Evolutionary conservation across 2,113 vertebrate species (phyloP), one percentile per base, ranked within the genome.

Genomic region (Dissostichus mawsoni): DNA sequence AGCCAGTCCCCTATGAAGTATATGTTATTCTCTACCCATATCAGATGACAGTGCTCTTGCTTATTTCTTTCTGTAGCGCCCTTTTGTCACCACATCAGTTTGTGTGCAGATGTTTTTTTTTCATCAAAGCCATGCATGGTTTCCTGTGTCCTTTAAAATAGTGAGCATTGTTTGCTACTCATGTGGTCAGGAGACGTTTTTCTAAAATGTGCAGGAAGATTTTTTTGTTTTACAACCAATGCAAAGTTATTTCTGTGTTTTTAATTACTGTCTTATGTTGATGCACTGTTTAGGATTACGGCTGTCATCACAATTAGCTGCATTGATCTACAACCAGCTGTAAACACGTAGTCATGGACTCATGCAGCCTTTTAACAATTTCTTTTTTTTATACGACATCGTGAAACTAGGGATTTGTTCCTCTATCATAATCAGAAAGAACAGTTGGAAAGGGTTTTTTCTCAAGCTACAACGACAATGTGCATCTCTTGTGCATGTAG

Each of bases 1-100:
- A 78, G 62, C 61, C 55, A 72, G 29, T 66, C 56, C 45, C 74
- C n/a, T 59, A 7, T 50, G 53, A 72, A 58, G 2, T 55, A 1
- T 53, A 57, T 55, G 33, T 82, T 29, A 29, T 29, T 29, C 29
- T 29, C 29, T 29, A 29, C 29, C 29, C 29, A 29, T 29, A 29
- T 29, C 29, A 29, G 29, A 29, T 29, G 29, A 29, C 29, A 29
- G 29, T 29, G 29, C 4, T 29, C 29, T 29, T 29, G 3, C 29
- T 29, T 29, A 29, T 29, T 29, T 29, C 29, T 29, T 29, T 29
- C 29, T 4, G 29, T 29, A 4, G 29, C 29, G 29, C 29, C 67
- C 6, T 18, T 61, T 58, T 0, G 11, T 33, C 57, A 69, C 48
- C 18, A 10, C 16, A 67, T 14, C 1, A 8, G 16, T 62, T 70